These are phyloP conservation scores for Saguinus imperator DNA, from an alignment of 2,113 vertebrate species.

Conservation along the genomic window DNA sequence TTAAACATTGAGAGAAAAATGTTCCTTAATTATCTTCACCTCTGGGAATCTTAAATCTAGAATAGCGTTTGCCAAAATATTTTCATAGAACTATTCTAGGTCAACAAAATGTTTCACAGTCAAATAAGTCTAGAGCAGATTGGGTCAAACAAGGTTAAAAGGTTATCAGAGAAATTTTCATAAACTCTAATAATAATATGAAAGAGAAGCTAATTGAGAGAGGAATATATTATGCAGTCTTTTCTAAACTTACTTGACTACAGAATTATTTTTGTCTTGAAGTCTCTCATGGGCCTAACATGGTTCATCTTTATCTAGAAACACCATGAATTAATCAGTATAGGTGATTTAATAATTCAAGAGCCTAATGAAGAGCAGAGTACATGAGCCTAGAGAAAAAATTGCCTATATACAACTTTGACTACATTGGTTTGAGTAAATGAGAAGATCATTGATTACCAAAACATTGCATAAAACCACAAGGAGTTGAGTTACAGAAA, in stretches of 20 bases:
- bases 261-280: constrained; percentile 1
- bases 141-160: background rate
- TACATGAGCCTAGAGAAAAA: background rate
- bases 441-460: background rate
- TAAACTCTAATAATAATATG: background rate
- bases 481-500: background rate
- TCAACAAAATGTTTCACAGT: background rate
- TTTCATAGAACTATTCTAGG: background rate
- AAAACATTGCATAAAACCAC: background rate
- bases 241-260: background rate
- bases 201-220: background rate
- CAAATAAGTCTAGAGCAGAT: background rate
- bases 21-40: background rate
- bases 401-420: background rate
- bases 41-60: background rate
- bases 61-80: background rate
- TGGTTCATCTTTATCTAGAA: background rate
- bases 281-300: background rate
- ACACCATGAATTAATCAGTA: background rate
- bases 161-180: background rate
- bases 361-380: background rate
- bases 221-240: background rate
- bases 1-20: background rate
- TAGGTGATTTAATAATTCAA: background rate
- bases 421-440: background rate